phyloP scores from a whole-genome alignment of 2,113 vertebrate species.

The Rattus norvegicus region DNA sequence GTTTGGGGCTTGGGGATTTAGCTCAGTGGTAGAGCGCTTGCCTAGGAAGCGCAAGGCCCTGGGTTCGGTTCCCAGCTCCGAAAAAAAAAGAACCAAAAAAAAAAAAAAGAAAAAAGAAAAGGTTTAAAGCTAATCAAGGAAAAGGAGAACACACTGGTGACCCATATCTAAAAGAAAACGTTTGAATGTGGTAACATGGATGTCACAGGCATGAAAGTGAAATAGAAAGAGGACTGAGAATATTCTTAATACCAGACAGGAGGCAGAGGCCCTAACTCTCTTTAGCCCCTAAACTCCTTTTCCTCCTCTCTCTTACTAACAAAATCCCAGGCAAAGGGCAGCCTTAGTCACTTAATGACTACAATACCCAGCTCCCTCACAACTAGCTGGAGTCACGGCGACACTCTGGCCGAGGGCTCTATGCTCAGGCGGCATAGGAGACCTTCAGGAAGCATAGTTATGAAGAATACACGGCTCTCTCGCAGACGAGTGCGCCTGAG shows the following conservation, averaged over 20 bases:
- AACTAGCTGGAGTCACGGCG: background rate
- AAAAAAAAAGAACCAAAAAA: too few relatives aligned
- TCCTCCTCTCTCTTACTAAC: background rate
- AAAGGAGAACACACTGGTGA: slow-evolving; percentile 15
- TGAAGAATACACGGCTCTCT: background rate
- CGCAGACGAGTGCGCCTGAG: background rate
- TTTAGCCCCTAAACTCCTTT: background rate
- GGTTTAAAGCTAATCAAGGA: slow-evolving; percentile 14
- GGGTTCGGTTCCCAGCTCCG: too few relatives aligned
- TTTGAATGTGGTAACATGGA: background rate
- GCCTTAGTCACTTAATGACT: background rate
- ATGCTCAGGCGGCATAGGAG: background rate
- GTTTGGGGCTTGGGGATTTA: too few relatives aligned
- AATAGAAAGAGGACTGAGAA: background rate
- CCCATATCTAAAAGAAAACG: background rate
- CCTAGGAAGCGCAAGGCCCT: too few relatives aligned
- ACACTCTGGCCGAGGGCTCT: background rate
- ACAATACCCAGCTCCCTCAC: background rate
- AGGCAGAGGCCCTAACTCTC: background rate
- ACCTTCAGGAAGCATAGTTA: background rate
- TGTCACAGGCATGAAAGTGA: background rate
- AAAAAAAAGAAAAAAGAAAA: slow-evolving; percentile 62
- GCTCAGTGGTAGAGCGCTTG: too few relatives aligned
- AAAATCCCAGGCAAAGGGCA: background rate
- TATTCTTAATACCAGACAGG: background rate